A percentile compares a stretch with the other conserved stretches of the same genome.
Evolutionary conservation across 2,113 vertebrate species (phyloP).

Genomic region (Todiramphus saurophagus): DNA sequence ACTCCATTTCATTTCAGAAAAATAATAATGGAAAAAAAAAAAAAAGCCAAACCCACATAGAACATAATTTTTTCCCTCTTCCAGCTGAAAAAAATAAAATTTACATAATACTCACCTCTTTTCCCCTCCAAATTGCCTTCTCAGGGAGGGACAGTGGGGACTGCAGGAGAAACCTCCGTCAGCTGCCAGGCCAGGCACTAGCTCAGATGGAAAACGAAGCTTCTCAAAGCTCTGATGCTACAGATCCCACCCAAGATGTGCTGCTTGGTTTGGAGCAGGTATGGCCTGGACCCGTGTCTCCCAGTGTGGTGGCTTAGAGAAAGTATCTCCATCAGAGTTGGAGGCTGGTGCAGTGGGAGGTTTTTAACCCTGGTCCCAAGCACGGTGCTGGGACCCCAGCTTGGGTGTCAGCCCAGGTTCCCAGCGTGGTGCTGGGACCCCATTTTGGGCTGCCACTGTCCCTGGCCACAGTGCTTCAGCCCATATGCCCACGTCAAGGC

Average conservation of each 20-base stretch:
- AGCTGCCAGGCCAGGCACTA: not conserved
- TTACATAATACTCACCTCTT: not conserved
- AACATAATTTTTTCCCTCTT: not conserved
- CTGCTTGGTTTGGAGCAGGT: not conserved
- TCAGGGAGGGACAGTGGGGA: not conserved
- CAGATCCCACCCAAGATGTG: not conserved
- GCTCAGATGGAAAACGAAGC: not conserved
- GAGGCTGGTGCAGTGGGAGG: not conserved
- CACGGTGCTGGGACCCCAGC: not conserved
- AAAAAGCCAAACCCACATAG: too few species aligned
- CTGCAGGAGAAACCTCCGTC: not conserved
- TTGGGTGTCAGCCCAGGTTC: not conserved
- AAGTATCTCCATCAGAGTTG: not conserved
- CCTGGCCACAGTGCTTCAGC: not conserved
- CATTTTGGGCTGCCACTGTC: not conserved
- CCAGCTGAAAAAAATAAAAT: not conserved
- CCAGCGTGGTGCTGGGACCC: not conserved
- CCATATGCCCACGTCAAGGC: not conserved
- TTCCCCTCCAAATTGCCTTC: not conserved
- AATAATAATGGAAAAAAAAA: constrained; percentile 3
- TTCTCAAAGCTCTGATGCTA: not conserved
- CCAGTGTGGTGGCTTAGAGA: not conserved
- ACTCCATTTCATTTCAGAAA: constrained; percentile 43
- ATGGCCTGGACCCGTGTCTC: not conserved
- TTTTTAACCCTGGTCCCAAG: not conserved